Evolutionary conservation across 2,113 vertebrate species (phyloP).

Genomic region (Aepyceros melampus): DNA sequence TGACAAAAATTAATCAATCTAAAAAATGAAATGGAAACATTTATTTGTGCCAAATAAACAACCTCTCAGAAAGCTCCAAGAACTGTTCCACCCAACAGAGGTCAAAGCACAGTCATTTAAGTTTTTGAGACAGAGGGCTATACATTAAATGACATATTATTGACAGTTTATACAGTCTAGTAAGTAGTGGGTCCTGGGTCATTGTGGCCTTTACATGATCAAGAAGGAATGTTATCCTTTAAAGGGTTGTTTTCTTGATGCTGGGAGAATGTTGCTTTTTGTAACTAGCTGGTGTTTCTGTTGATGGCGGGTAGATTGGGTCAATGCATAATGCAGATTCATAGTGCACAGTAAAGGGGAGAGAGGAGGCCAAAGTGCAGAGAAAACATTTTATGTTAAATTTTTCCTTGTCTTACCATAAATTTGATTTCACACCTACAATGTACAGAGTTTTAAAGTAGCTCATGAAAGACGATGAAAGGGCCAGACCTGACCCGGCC

Average conservation of each 20-base stretch:
- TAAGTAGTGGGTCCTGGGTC: neutral
- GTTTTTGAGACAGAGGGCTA: neutral
- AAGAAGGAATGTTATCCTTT: neutral
- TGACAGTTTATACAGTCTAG: neutral
- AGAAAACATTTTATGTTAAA: neutral
- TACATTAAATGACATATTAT: neutral
- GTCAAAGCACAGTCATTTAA: neutral
- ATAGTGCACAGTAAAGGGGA: neutral
- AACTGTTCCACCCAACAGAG: neutral
- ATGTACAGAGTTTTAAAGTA: neutral
- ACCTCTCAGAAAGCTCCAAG: neutral
- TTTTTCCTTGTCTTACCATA: neutral
- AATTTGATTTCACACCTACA: neutral
- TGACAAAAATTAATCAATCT: neutral
- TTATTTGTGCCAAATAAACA: neutral
- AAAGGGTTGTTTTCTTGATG: neutral
- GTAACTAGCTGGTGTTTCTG: neutral
- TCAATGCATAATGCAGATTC: neutral
- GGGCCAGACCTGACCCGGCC: too few species aligned
- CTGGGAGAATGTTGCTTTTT: neutral
- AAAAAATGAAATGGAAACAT: neutral
- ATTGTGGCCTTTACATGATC: neutral
- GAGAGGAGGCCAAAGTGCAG: neutral
- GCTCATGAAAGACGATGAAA: neutral
- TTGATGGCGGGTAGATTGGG: neutral